Conservation (phyloP, 2,797 vertebrate species). For the Acipenser transmontanus region DNA sequence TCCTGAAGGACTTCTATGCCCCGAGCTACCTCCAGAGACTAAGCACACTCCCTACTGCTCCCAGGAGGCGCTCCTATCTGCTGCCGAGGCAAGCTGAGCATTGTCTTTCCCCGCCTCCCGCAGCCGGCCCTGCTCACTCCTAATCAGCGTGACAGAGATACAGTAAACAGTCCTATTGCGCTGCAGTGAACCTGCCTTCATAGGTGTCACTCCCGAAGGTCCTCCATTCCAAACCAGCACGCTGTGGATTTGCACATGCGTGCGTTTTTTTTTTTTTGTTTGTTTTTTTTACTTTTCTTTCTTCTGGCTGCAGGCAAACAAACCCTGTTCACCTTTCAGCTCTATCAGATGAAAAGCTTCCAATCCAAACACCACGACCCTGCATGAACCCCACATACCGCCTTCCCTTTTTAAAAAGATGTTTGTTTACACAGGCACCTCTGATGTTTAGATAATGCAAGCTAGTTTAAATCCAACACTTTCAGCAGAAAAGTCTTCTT, state of each 20-base stretch:
- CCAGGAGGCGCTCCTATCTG: slow-evolving; percentile 32
- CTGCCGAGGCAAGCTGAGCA: slow-evolving; percentile 37
- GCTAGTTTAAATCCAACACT: slow-evolving; percentile 1
- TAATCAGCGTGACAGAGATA: slow-evolving; percentile 43
- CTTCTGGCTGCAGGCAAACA: slow-evolving; percentile 21
- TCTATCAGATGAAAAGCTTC: slow-evolving; percentile 29
- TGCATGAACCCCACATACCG: background rate
- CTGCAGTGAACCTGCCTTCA: slow-evolving; percentile 37
- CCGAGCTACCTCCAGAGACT: slow-evolving; percentile 30
- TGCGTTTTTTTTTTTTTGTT: slow-evolving; percentile 4
- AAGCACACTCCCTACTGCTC: slow-evolving; percentile 45
- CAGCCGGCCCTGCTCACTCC: slow-evolving; percentile 25
- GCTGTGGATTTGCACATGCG: slow-evolving; percentile 17
- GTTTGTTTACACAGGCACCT: background rate
- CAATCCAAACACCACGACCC: background rate
- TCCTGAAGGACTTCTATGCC: slow-evolving; percentile 47
- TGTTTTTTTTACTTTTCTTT: background rate
- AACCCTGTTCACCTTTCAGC: slow-evolving; percentile 31
- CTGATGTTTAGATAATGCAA: slow-evolving; percentile 1
- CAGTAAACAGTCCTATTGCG: slow-evolving; percentile 34
- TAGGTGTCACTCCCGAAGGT: slow-evolving; percentile 42
- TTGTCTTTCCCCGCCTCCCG: slow-evolving; percentile 31
- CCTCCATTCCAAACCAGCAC: slow-evolving; percentile 57
- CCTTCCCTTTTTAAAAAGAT: background rate
- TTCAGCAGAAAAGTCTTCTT: background rate